Base-by-base conservation (phyloP, 2,888 invertebrate species). In the Drosophila borealis region DNA sequence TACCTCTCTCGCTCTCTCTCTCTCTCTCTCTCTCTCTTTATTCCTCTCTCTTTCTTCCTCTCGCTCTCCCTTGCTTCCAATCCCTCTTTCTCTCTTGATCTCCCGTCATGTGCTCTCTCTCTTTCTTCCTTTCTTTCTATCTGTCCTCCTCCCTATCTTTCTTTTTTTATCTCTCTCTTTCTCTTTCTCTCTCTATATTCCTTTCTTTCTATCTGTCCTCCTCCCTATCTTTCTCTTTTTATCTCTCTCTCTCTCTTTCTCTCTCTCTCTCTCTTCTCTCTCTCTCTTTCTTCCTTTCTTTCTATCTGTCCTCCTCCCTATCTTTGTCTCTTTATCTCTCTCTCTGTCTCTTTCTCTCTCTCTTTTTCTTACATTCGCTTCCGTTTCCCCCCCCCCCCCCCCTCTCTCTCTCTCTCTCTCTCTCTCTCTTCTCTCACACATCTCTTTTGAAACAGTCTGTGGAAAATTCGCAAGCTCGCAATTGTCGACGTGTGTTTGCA, bases 1-100 rank as follows among this genome's bases (percentile, higher is more conserved):
- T 34, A 17, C 51, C 39, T 37, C 13, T 34, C 25, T 54, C 54
- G n/a, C 41, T 42, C 25, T 17, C 14, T 17, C n/a, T 49, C 33
- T 41, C 41, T 1, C 14, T 8, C 29, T 39, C 11, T 25, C 46
- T 8, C 25, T 8, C 46, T 11, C 17, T n/a, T 11, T 41, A 9
- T 10, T 19, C 19, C 13, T 0, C 21, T 4, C 11, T 42, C 11
- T 42, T 19, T 42, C 49, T n/a, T 13, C 37, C n/a, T 4, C 11
- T 37, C 10, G 4, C 5, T 21, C 21, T 21, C 4, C 1, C 4
- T 21, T 21, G 21, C 21, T 21, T 5, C 21, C 21, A 36, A 36
- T 36, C 3, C 10, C 11, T 1, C 4, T 36, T 36, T 21, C 5
- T 21, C 21, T 21, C 5, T 21, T 21, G 21, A 21, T 21, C 21